Evolutionary conservation across 2,113 vertebrate genomes (phyloP).

Genomic region (Sialia sialis): DNA sequence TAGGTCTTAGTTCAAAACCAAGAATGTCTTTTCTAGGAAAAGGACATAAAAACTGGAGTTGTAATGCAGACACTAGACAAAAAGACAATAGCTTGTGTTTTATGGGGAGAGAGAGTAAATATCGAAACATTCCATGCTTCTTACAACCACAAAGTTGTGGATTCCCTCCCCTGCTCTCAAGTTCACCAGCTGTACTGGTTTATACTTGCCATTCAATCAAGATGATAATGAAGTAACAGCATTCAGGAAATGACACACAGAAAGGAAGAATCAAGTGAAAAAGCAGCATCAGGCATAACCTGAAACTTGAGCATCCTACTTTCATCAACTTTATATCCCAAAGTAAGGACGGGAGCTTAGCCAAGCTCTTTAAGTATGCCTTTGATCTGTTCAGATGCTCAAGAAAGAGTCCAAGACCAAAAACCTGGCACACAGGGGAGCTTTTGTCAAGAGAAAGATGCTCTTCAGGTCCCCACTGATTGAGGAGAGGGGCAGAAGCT

Average conservation of each 20-base stretch:
- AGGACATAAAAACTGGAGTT: background rate
- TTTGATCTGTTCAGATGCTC: constrained; percentile 6
- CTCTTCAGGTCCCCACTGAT: background rate
- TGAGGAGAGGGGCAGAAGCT: background rate
- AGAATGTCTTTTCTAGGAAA: background rate
- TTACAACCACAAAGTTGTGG: background rate
- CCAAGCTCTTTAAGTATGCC: background rate
- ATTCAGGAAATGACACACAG: background rate
- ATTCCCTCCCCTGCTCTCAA: background rate
- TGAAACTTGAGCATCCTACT: constrained; percentile 3
- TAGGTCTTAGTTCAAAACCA: background rate
- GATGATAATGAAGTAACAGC: background rate
- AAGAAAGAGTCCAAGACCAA: background rate
- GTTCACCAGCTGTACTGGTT: background rate
- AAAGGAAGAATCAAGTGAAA: background rate
- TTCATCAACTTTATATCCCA: background rate
- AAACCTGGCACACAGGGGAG: background rate
- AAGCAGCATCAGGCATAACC: background rate
- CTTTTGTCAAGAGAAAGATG: background rate
- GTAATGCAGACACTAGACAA: background rate
- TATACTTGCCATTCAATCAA: background rate
- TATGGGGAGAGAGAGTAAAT: background rate
- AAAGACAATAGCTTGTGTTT: background rate
- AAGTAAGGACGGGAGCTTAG: background rate
- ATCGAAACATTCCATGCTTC: background rate